These are phyloP conservation scores for Spondyliosoma cantharus DNA, from an alignment of 2,797 vertebrate species.

Conservation along the genomic window DNA sequence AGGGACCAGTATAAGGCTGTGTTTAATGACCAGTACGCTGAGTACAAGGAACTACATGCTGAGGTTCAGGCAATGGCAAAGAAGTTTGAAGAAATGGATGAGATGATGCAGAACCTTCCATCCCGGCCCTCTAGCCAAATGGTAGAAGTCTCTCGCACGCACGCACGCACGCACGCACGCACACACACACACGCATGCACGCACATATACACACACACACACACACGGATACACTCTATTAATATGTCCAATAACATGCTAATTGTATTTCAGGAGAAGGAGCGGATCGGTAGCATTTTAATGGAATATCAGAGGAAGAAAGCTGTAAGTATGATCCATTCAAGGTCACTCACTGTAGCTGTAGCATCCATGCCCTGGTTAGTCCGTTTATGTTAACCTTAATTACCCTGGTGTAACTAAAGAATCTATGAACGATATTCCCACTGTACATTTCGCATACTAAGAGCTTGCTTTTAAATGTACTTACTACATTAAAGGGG, in stretches of 20 bases:
- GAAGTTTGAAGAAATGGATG: conserved; percentile 91
- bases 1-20: conserved; percentile 94
- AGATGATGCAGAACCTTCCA: conserved; percentile 87
- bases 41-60: conserved; percentile 94
- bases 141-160: conserved; percentile 71
- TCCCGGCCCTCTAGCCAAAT: conserved; percentile 84
- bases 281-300: conserved; percentile 89
- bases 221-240: not conserved
- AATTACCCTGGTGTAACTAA: not conserved
- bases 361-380: not conserved
- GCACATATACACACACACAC: not conserved
- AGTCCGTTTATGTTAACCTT: not conserved
- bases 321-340: conserved; percentile 86
- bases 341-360: not conserved
- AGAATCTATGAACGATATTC: not conserved
- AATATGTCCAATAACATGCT: not conserved
- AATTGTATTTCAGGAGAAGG: conserved; percentile 86
- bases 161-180: not conserved
- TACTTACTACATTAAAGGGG: not conserved
- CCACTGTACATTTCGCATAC: no score
- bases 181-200: not conserved
- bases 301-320: conserved; percentile 93
- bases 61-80: conserved; percentile 90
- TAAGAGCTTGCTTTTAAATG: not conserved
- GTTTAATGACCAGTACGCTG: conserved; percentile 96